Conservation (phyloP, 2,888 invertebrate genomes). For the Nymphalis c-album region DNA sequence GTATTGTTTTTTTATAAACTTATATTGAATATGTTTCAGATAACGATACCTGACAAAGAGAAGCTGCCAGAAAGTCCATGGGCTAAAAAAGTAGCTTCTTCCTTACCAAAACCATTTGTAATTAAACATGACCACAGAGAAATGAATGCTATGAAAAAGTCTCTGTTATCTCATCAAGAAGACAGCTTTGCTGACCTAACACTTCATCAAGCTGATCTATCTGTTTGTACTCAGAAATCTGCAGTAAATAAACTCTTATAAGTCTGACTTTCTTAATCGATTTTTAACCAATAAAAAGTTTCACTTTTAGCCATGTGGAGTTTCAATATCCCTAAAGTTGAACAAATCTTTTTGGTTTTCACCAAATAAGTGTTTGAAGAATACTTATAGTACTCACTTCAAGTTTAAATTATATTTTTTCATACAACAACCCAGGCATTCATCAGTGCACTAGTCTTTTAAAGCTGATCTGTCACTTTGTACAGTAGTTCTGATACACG, state of each 20-base stretch:
- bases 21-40: slow-evolving; percentile 50
- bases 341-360: no score
- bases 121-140: slow-evolving; percentile 62
- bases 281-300: background rate
- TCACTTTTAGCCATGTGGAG: background rate
- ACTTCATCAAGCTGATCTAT: slow-evolving; percentile 64
- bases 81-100: slow-evolving; percentile 54
- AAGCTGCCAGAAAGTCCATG: slow-evolving; percentile 57
- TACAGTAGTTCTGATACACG: no score
- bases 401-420: no score
- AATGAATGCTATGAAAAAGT: slow-evolving; percentile 46
- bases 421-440: no score
- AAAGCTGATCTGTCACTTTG: no score
- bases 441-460: no score
- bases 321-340: background rate
- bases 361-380: no score
- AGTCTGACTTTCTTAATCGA: background rate
- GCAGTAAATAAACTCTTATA: slow-evolving; percentile 47
- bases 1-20: background rate
- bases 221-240: slow-evolving; percentile 62
- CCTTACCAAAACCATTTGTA: slow-evolving; percentile 56
- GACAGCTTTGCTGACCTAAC: slow-evolving; percentile 63
- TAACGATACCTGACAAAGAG: slow-evolving; percentile 53
- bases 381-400: no score
- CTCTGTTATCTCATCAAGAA: slow-evolving; percentile 47